These are phyloP conservation scores for Conomelus anceps DNA, from an alignment of 2,888 invertebrate genomes.

Conservation along the genomic window DNA sequence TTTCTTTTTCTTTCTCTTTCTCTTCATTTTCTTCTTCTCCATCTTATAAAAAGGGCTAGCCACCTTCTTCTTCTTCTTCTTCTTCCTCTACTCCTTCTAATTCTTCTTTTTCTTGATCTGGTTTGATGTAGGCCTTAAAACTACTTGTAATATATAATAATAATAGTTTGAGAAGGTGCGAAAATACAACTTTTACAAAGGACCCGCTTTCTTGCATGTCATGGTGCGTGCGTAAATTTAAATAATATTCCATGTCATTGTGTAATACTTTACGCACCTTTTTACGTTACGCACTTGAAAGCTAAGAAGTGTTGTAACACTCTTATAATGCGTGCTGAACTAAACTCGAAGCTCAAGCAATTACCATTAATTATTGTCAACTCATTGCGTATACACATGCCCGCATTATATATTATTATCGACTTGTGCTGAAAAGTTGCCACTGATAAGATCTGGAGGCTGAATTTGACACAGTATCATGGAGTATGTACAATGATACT, in stretches of 20 bases:
- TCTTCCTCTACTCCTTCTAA: too few species aligned
- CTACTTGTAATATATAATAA: too few species aligned
- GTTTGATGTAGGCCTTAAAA: not conserved
- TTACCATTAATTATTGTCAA: not conserved
- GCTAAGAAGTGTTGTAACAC: not conserved
- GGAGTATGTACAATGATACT: too few species aligned
- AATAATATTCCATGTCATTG: not conserved
- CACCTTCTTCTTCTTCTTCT: too few species aligned
- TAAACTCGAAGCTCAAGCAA: not conserved
- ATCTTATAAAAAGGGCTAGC: too few species aligned
- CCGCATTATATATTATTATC: not conserved
- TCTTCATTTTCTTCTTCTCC: too few species aligned
- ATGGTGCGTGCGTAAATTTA: not conserved
- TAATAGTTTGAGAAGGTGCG: too few species aligned
- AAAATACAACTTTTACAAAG: too few species aligned
- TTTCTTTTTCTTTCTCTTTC: too few species aligned
- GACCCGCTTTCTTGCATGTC: too few species aligned
- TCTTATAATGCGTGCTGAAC: not conserved
- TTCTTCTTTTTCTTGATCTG: too few species aligned
- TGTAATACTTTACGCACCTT: not conserved
- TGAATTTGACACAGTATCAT: not conserved
- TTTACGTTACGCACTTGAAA: not conserved
- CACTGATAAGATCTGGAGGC: not conserved
- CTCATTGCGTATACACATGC: not conserved
- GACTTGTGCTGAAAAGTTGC: not conserved